Evolutionary conservation across 2,888 invertebrate genomes (phyloP), one percentile per base, ranked within the genome.

Genomic region (Nomada fucata): DNA sequence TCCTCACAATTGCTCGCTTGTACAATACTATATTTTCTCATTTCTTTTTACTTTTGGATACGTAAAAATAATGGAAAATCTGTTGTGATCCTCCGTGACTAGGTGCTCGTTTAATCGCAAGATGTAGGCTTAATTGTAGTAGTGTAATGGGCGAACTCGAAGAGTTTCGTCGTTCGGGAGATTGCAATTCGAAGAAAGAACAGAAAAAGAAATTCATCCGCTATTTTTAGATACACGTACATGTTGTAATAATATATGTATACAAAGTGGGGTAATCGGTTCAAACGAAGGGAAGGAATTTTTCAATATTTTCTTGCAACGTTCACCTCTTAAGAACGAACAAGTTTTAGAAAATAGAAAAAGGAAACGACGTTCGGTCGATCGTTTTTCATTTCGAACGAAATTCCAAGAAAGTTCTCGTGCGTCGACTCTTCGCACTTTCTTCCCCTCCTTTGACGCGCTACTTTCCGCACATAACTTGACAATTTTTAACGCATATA

Each of bases 391-490:
- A 2, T 26, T 26, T 23, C 70, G 29, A 60, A 42, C 2, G 42
- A 42, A 42, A 55, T 23, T 68, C 5, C 10, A 18, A 20, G 18
- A 26, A 23, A 55, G 20, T 5, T 53, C 3, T 23, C 2, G 29
- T 53, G 9, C 11, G 26, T 26, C 47, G 18, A 68, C 10, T 23
- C n/a, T 50, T 29, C 52, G 42, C 59, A 15, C 13, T 69, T 69
- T 60, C 53, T 71, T 71, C 55, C 52, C 26, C 47, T 63, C 20
- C 18, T 71, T 83, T 69, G 71, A 80, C 60, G 23, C 53, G 55
- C 60, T 55, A 69, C 29, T 73, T 60, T 79, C 82, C 77, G 80
- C 79, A 84, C 82, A 65, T 76, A 74, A 77, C 76, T 83, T 79
- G 78, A 87, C 79, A 79, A 69, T 73, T 79, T 65, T 76, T 52